A percentile compares a stretch with the other conserved stretches of the same genome.
Conservation (phyloP, 2,888 invertebrate species). For the Lapara coniferarum region DNA sequence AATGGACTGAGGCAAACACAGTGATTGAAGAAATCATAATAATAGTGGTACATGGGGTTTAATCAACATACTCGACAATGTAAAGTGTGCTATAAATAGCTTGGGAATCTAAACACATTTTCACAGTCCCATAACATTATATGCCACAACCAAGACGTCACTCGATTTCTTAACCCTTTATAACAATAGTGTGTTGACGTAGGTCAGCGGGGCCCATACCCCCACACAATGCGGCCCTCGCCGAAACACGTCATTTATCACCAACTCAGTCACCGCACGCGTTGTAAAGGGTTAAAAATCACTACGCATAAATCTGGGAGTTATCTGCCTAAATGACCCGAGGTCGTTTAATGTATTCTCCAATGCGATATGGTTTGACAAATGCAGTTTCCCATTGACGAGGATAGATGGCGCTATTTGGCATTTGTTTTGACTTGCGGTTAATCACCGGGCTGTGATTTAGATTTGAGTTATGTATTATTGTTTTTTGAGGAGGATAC, state of each 20-base stretch:
- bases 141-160: background rate
- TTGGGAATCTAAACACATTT: no score
- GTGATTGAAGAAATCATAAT: no score
- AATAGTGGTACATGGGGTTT: no score
- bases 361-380: slow-evolving; percentile 49
- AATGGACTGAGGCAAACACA: no score
- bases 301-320: slow-evolving; percentile 73
- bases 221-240: slow-evolving; percentile 39
- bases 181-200: slow-evolving; percentile 20
- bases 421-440: slow-evolving; percentile 22
- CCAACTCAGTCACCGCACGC: slow-evolving; percentile 51
- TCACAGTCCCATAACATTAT: background rate
- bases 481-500: slow-evolving; percentile 3
- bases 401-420: slow-evolving; percentile 55
- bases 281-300: slow-evolving; percentile 78
- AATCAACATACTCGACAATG: no score
- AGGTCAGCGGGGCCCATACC: slow-evolving; percentile 16
- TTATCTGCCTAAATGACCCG: slow-evolving; percentile 75
- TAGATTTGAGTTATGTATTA: slow-evolving; percentile 5
- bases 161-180: background rate
- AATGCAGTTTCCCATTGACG: slow-evolving; percentile 51
- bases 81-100: no score
- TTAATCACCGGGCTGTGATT: slow-evolving; percentile 6
- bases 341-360: slow-evolving; percentile 47
- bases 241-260: slow-evolving; percentile 53